Evolutionary conservation across 1,140 invertebrate species (phyloP), one percentile per base, ranked within the genome.

Genomic region (Ceratoteleas bidentatus): DNA sequence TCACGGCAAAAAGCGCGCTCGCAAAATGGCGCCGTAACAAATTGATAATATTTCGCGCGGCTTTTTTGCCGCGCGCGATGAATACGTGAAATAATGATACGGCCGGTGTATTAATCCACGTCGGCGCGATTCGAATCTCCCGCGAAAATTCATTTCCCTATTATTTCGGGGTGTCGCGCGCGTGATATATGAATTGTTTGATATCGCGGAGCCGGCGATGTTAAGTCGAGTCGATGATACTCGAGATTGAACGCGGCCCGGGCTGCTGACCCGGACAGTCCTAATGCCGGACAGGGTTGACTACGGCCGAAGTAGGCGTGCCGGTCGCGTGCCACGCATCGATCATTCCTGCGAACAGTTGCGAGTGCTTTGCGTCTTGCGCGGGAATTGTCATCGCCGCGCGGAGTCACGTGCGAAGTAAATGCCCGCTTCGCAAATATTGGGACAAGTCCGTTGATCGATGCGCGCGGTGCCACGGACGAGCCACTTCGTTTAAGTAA

Each of bases 121-220:
- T 83, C 81, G 34, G 33, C 65, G 58, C 74, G 87, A 90, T 90
- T 88, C 81, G 79, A 86, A 90, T 90, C 89, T 87, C 54, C 62
- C 81, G 87, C 79, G 86, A 89, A 90, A 91, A 91, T 91, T 91
- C 90, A 91, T 91, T 91, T 91, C 90, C 90, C 90, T 91, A 91
- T 91, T 91, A 91, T 90, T 91, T 87, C 90, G 81, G 86, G 58
- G 85, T 87, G 90, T 91, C 90, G 85, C 78, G 61, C 77, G 57
- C 60, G 87, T 90, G 90, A 91, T 90, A 88, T 91, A 91, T 91
- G 90, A 91, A 91, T 90, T 90, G 89, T 90, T 91, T 89, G 90
- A 89, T 90, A 90, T 64, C 61, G 78, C 62, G 66, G 50, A 81
- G 79, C 52, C 52, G 57, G 56, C 45, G 7, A 66, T 57, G 60